Evolutionary conservation across 2,113 vertebrate genomes (phyloP).

Genomic region (Anseranas semipalmata): DNA sequence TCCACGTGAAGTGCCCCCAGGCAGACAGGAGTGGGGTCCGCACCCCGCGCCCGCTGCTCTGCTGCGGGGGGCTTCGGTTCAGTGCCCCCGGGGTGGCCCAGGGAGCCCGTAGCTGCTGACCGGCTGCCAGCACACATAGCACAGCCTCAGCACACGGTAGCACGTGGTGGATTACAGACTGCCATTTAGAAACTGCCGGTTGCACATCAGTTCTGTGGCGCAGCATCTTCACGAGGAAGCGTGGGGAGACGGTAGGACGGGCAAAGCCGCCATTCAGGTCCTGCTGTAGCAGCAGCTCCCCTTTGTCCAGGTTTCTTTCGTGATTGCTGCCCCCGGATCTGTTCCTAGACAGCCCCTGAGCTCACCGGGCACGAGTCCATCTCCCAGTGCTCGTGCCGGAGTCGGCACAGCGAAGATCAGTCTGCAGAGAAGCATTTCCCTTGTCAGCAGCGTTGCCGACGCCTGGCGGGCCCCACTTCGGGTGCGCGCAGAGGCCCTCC

Average conservation of each 20-base stretch:
- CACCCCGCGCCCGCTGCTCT: neutral
- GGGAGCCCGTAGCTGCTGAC: neutral
- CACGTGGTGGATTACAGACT: neutral
- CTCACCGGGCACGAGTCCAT: fast-evolving
- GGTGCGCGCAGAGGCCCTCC: neutral
- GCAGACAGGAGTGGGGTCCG: neutral
- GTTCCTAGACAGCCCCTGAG: neutral
- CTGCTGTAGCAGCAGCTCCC: neutral
- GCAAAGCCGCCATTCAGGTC: fast-evolving
- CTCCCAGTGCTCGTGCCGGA: neutral
- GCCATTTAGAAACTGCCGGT: neutral
- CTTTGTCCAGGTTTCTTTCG: neutral
- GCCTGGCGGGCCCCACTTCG: neutral
- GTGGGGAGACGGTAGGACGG: neutral
- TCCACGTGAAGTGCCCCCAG: neutral
- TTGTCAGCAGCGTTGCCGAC: neutral
- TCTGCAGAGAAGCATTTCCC: neutral
- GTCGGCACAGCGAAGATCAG: neutral
- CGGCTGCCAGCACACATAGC: fast-evolving
- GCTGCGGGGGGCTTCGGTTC: neutral
- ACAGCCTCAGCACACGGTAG: fast-evolving
- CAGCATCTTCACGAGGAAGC: neutral
- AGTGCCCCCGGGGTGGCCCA: neutral
- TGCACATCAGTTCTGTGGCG: neutral
- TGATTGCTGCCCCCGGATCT: neutral